Base-by-base conservation (phyloP, 1,140 invertebrate species). In the Euura saliciscinereae region DNA sequence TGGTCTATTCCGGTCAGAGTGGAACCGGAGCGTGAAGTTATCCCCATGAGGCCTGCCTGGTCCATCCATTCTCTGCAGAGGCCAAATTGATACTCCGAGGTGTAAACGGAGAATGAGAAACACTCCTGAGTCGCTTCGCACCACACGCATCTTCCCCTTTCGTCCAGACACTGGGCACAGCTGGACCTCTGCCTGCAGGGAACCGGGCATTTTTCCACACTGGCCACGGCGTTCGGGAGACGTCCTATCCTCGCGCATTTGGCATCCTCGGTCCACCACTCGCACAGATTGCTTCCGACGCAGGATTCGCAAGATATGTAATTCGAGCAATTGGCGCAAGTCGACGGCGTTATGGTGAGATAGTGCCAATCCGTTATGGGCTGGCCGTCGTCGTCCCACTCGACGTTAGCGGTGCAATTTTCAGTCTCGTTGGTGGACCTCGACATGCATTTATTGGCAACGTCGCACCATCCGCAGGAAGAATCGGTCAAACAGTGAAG, bases 51-150 rank as follows among this genome's bases (percentile, higher is more conserved):
- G 59, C 89, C 85, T 4, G 91, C 90, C 80, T 94, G 93, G 86
- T 98, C 97, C 59, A 97, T 90, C 97, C 97, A 98, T 80, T 97
- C 94, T 4, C 94, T 90, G 80, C 97, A 99, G 73, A 95, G 89
- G 0, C 97, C 97, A 86, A 96, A 98, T 78, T 97, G 94, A 87
- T 96, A 97, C 78, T 97, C 94, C 72, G 96, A 96, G 2, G 96
- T 97, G 83, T 98, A 98, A 4, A 97, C 95, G 2, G 95, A 95
- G 87, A 98, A 98, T 64, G 95, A 95, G 82, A 98, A 97, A 83
- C 97, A 99, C 80, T 96, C 94, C 65, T 92, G 88, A 0, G 94
- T 96, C 51, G 96, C 93, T 79, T 97, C 95, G 82, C 97, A 98
- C 97, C 97, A 99, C 0, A 97, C 96, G 85, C 97, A 99, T 69